A percentile compares a stretch with the other conserved stretches of the same genome.
phyloP scores from a whole-genome alignment of 2,113 vertebrate species.

The Hippocampus abdominalis region DNA sequence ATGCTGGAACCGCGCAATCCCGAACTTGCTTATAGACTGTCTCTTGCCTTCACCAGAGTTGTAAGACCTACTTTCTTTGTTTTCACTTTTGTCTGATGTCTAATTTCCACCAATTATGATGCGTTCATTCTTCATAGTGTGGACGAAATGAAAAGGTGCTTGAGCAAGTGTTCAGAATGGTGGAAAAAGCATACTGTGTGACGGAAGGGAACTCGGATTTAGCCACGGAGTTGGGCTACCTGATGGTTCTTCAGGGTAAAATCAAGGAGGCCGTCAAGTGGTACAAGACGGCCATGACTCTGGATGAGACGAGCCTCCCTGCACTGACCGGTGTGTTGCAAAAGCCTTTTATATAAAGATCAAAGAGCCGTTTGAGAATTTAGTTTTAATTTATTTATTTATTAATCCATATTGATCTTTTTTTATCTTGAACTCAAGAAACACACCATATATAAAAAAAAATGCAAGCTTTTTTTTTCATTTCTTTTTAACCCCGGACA shows the following conservation, averaged over 20 bases:
- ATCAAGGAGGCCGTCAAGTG: slow-evolving; percentile 85
- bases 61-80: slow-evolving; percentile 69
- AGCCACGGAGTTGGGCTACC: slow-evolving; percentile 91
- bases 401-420: too few species aligned
- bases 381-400: too few species aligned
- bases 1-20: slow-evolving; percentile 83
- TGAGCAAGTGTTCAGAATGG: slow-evolving; percentile 80
- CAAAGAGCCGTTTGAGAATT: too few species aligned
- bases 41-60: slow-evolving; percentile 86
- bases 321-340: slow-evolving; percentile 79
- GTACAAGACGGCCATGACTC: slow-evolving; percentile 86
- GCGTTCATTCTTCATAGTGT: slow-evolving; percentile 73
- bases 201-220: slow-evolving; percentile 78
- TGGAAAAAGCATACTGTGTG: slow-evolving; percentile 82
- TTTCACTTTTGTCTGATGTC: not conserved
- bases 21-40: slow-evolving; percentile 83
- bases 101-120: not conserved
- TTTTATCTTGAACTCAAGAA: too few species aligned
- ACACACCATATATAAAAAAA: too few species aligned
- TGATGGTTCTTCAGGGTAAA: slow-evolving; percentile 85
- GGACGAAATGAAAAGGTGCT: slow-evolving; percentile 85
- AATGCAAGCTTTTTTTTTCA: not conserved
- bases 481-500: too few species aligned
- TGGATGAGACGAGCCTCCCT: slow-evolving; percentile 84
- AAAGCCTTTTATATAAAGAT: too few species aligned